Evolutionary conservation across 1,140 invertebrate species (phyloP).

Genomic region (Heliconius nattereri): DNA sequence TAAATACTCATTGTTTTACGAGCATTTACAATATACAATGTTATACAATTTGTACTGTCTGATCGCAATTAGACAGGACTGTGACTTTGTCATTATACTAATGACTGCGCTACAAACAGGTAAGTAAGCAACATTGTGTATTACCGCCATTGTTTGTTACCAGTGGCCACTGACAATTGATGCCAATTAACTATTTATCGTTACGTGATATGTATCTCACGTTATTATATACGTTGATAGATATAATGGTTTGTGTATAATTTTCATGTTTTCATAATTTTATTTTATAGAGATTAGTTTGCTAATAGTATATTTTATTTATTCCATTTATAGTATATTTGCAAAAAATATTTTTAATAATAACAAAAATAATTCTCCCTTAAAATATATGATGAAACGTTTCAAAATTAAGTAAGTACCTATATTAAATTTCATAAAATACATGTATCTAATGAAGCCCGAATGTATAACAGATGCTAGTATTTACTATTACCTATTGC

Average conservation of each 20-base stretch:
- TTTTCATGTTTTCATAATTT: not conserved
- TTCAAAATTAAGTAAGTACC: no score
- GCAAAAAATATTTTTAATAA: no score
- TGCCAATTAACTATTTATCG: conserved; percentile 14
- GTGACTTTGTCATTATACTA: conserved; percentile 21
- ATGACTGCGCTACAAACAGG: conserved; percentile 13
- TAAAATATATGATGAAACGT: no score
- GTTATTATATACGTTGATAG: conserved; percentile 5
- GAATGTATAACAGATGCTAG: not conserved
- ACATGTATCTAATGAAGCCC: no score
- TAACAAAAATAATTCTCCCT: no score
- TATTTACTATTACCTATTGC: not conserved
- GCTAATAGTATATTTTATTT: not conserved
- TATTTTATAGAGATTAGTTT: not conserved
- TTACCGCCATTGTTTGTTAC: conserved; percentile 1
- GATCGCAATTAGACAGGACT: conserved; percentile 26
- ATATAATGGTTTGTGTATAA: not conserved
- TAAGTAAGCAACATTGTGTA: conserved; percentile 13
- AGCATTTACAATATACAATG: conserved; percentile 23
- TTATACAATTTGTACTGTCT: not conserved
- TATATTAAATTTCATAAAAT: no score
- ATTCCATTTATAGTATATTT: no score
- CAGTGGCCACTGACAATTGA: conserved; percentile 19
- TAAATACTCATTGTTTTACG: conserved; percentile 3
- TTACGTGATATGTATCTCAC: conserved; percentile 2